Base-by-base conservation (phyloP, 2,113 vertebrate genomes). In the Saimiri boliviensis region DNA sequence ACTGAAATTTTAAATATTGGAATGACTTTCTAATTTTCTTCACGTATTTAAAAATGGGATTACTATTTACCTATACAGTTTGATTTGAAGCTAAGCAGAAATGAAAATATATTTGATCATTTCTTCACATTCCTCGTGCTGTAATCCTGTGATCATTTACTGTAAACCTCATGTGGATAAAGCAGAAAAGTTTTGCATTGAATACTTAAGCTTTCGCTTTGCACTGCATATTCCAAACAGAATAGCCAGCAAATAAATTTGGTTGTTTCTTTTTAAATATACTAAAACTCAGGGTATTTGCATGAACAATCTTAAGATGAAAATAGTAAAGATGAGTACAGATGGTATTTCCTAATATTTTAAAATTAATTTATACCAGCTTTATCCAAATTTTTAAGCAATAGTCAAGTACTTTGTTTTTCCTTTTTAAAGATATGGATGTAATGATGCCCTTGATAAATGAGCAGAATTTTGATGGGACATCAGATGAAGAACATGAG, bases 371-470 rank as follows among this genome's bases (percentile, higher is more conserved):
- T 74, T 81, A 56, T 63, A 56, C 9, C 32, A 71, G 47, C 10
- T 82, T 77, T 82, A 19, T 70, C 58, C 30, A 49, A 74, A 1
- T 77, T 70, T 96, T 66, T 17, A 96, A 83, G 52, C 21, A 21
- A 16, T 95, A 42, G 86, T 89, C 14, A 49, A 54, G 3, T 79
- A 13, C 80, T 94, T 82, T 42, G 13, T 91, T 93, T 97, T 92
- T 97, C 1, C 96, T 94, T 97, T 97, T 82, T 86, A 35, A 87
- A 99, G 99, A 99, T 82, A 98, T 99, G 99, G 99, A 99, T 94
- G 98, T 99, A 81, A 99, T 99, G 98, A 98, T 98, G 54, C 99
- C 99, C 91, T 98, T 99, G 96, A 99, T 99, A 89, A 98, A 98
- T 92, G 98, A 99, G 42, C 98, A 99, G 42, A 96, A 96, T 87